A percentile compares a stretch with the other conserved stretches of the same genome.
phyloP scores from a whole-genome alignment of 1,140 invertebrate species.

The Drosophila yakuba region DNA sequence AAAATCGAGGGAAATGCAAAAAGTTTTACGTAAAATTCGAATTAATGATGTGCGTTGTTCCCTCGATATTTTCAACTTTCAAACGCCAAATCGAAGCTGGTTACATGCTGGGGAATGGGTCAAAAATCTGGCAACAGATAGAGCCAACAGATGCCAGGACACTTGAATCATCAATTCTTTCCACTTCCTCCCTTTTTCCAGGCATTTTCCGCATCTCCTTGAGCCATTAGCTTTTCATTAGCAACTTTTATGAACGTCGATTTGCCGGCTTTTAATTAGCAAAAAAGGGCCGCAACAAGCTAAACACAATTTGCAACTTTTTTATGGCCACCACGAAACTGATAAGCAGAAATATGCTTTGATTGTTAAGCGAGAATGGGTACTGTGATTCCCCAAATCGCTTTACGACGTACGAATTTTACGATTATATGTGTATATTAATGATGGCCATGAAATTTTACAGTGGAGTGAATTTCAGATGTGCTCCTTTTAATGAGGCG shows the following conservation, averaged over 20 bases:
- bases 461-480: background rate
- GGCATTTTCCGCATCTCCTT: conserved; percentile 35
- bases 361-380: conserved; percentile 5
- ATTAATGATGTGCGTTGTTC: conserved; percentile 43
- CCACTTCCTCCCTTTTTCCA: conserved; percentile 1
- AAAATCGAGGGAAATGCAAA: conserved; percentile 20
- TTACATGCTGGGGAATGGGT: background rate
- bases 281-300: conserved; percentile 35
- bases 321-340: conserved; percentile 29
- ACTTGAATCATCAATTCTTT: conserved; percentile 49
- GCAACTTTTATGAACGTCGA: conserved; percentile 55
- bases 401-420: conserved; percentile 28
- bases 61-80: conserved; percentile 5
- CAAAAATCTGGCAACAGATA: background rate
- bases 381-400: conserved; percentile 26
- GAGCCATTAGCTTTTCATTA: conserved; percentile 56
- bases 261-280: conserved; percentile 58
- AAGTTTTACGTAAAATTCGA: conserved; percentile 32
- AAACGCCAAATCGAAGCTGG: conserved; percentile 7
- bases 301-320: conserved; percentile 35
- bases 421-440: conserved; percentile 27
- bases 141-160: conserved; percentile 24
- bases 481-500: background rate
- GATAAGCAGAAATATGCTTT: conserved; percentile 43
- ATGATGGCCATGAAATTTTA: conserved; percentile 17